Evolutionary conservation across 1,140 invertebrate species (phyloP).

Genomic region (Alviniconcha marisindica): DNA sequence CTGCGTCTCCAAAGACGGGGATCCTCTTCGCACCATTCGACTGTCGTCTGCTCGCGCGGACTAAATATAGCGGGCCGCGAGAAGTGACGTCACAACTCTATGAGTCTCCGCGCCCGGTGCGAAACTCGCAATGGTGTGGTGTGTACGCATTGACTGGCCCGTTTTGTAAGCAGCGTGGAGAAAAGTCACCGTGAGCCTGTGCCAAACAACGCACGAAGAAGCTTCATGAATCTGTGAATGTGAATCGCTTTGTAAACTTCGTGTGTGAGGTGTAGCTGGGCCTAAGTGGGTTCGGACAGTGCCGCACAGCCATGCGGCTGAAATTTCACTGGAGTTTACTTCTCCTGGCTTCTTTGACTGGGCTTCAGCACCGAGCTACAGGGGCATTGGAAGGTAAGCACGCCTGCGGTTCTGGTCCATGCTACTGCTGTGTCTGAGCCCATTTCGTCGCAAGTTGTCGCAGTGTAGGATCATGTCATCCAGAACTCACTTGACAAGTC

Average conservation of each 20-base stretch:
- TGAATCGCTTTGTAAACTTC: background rate
- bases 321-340: conserved; percentile 42
- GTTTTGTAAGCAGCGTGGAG: conserved; percentile 35
- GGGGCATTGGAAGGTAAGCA: conserved; percentile 34
- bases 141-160: background rate
- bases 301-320: conserved; percentile 37
- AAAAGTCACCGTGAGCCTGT: background rate
- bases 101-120: conserved; percentile 23
- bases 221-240: conserved; percentile 18
- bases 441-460: no score
- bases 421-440: background rate
- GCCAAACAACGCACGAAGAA: background rate
- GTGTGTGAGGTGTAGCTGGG: conserved; percentile 20
- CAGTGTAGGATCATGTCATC: no score
- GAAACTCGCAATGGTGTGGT: conserved; percentile 30
- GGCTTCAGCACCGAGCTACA: background rate
- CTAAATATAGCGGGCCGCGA: background rate
- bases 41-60: conserved; percentile 30
- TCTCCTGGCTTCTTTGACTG: conserved; percentile 30
- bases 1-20: background rate
- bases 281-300: conserved; percentile 17
- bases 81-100: conserved; percentile 32
- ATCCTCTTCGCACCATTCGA: background rate
- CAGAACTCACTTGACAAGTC: no score
- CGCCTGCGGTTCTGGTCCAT: background rate